phyloP scores from a whole-genome alignment of 1,140 invertebrate species.

The Drosophila athabasca region DNA sequence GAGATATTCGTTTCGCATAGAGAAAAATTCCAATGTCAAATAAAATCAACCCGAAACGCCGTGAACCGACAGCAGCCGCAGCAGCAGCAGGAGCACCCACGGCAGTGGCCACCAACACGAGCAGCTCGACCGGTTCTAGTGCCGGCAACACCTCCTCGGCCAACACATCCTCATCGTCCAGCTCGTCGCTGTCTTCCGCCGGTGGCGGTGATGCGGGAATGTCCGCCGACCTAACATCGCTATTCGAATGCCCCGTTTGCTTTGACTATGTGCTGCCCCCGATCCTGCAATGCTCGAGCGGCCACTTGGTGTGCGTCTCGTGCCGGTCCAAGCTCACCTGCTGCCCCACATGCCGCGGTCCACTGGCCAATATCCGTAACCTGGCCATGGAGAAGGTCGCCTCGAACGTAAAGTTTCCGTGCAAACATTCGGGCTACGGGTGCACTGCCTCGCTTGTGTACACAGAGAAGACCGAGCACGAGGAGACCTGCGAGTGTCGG shows the following conservation, averaged over 20 bases:
- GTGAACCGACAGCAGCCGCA: constrained; percentile 79
- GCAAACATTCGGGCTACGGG: constrained; percentile 98
- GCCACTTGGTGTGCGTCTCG: constrained; percentile 95
- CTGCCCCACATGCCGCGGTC: constrained; percentile 98
- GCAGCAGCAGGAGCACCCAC: constrained; percentile 61
- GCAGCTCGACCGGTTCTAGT: constrained; percentile 69
- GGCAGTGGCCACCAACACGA: constrained; percentile 72
- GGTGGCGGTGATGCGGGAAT: constrained; percentile 85
- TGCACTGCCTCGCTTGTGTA: constrained; percentile 96
- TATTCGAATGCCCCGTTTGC: constrained; percentile 99
- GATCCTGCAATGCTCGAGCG: constrained; percentile 94
- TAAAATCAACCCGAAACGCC: constrained; percentile 83
- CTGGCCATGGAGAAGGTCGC: constrained; percentile 99
- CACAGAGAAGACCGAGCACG: constrained; percentile 98
- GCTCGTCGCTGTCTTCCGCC: constrained; percentile 81
- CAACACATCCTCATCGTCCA: constrained; percentile 83
- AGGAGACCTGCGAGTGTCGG: constrained; percentile 98
- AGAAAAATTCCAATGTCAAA: constrained; percentile 79
- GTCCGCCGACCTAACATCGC: constrained; percentile 94
- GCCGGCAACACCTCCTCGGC: constrained; percentile 75
- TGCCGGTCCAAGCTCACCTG: constrained; percentile 98
- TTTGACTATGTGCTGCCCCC: constrained; percentile 99
- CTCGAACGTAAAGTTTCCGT: constrained; percentile 98
- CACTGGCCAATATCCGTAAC: constrained; percentile 98
- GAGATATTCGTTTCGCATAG: constrained; percentile 30